Evolutionary conservation across 1,140 invertebrate genomes (phyloP), one percentile per base, ranked within the genome.

Genomic region (Arctopsyche grandis): DNA sequence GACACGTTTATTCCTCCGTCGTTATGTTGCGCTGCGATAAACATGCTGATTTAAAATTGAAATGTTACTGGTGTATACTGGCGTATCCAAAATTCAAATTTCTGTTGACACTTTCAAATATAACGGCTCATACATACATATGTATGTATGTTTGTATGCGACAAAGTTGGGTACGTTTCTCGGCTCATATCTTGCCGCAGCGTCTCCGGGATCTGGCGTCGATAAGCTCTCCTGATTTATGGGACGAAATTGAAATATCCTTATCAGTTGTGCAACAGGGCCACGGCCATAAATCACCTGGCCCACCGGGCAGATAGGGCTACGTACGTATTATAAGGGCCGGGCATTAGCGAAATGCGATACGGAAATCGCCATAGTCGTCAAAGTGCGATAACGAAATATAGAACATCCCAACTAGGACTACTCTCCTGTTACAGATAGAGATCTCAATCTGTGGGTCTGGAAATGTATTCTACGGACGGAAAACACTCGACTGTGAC

Each of bases 191-290:
- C 48, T 52, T 52, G 10, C 16, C 48, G 48, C 16, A 52, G 48
- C 48, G 48, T 58, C 46, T 79, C 70, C 29, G 7, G 70, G 70
- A 74, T 79, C 56, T 48, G 12, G 29, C 70, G 71, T 71, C 52
- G 78, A 79, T 79, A 79, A 79, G 78, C 56, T 70, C 19, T 29
- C 44, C 73, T 79, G 60, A 79, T 79, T 79, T 79, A 79, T 76
- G 56, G 73, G 52, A 43, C 60, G 44, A 79, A 79, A 79, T 75
- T 79, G 78, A 79, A 75, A 79, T 79, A 79, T 79, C 63, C 78
- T 75, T 75, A 79, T 79, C 78, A 52, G 73, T 16, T 14, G 60
- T 22, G 60, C 60, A 66, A 43, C 48, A 29, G 58, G 78, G 19
- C 14, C 24, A 1, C 19, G n/a, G 24, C 48, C 24, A 69, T 79